Conservation (phyloP, 1,140 invertebrate species). For the Pseudomyrmex pallidus region DNA sequence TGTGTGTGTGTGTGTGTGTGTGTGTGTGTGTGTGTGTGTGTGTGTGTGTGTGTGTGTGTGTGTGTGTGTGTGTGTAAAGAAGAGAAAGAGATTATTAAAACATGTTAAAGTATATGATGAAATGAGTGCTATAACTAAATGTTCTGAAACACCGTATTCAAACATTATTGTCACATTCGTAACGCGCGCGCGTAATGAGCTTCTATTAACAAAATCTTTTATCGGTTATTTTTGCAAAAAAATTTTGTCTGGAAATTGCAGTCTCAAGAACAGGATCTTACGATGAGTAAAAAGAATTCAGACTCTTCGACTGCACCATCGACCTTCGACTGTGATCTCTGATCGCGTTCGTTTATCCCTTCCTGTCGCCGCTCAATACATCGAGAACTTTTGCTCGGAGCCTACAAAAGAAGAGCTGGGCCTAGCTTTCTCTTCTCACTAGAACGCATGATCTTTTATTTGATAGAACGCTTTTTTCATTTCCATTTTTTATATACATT, state of each 20-base stretch:
- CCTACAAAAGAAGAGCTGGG: slow-evolving; percentile 64
- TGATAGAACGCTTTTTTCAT: slow-evolving; percentile 60
- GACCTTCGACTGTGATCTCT: slow-evolving; percentile 50
- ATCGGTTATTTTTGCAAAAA: slow-evolving; percentile 34
- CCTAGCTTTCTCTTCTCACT: slow-evolving; percentile 77
- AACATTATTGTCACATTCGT: background rate
- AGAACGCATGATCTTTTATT: slow-evolving; percentile 12
- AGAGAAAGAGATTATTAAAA: background rate
- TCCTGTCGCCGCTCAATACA: slow-evolving; percentile 44
- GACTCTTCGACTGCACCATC: slow-evolving; percentile 31
- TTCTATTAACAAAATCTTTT: background rate
- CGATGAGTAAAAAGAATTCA: slow-evolving; percentile 23
- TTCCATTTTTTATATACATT: background rate
- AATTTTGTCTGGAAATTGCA: slow-evolving; percentile 36
- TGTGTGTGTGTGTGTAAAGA: too few species aligned
- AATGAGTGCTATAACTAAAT: too few species aligned
- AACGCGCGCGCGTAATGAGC: background rate
- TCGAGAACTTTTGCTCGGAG: slow-evolving; percentile 62
- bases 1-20: too few species aligned
- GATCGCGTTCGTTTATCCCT: slow-evolving; percentile 53
- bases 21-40: too few species aligned
- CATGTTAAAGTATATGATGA: too few species aligned
- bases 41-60: too few species aligned
- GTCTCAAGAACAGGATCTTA: slow-evolving; percentile 34
- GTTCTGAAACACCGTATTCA: too few species aligned